Percentiles rank a stretch among this genome's conserved stretches.
phyloP scores from a whole-genome alignment of 2,113 vertebrate genomes.

The Quiscalus mexicanus region DNA sequence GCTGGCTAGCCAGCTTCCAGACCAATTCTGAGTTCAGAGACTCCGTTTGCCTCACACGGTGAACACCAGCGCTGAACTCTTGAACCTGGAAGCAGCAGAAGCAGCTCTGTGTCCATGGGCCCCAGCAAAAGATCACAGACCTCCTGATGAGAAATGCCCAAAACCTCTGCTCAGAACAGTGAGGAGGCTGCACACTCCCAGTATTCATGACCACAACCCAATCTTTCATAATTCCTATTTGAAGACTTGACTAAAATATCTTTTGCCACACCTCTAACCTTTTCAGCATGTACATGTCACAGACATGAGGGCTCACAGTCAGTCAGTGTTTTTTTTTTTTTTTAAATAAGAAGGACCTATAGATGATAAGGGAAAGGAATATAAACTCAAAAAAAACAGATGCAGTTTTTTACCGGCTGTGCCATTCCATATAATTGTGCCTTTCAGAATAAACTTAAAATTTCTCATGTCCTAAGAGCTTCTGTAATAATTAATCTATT shows the following conservation, averaged over 20 bases:
- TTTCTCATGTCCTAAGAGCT: neutral
- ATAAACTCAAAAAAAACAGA: rapidly evolving
- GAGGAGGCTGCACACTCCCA: neutral
- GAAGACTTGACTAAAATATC: neutral
- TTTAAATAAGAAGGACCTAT: neutral
- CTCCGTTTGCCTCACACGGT: rapidly evolving
- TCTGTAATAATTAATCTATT: neutral
- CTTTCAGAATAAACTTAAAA: neutral
- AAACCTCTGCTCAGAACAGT: neutral
- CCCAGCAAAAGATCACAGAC: neutral
- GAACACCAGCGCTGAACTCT: neutral
- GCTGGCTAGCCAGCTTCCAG: neutral
- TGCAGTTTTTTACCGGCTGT: neutral
- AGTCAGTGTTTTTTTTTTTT: neutral
- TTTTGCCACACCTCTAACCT: neutral
- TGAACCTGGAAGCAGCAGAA: neutral
- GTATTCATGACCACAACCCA: neutral
- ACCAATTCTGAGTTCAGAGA: neutral
- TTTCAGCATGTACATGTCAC: neutral
- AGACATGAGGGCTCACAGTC: neutral
- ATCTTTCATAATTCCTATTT: neutral
- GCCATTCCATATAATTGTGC: neutral
- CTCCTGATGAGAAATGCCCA: neutral
- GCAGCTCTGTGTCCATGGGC: neutral
- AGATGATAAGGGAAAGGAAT: neutral